Evolutionary conservation across 2,888 invertebrate species (phyloP), one percentile per base, ranked within the genome.

Genomic region (Heliconius cydno): DNA sequence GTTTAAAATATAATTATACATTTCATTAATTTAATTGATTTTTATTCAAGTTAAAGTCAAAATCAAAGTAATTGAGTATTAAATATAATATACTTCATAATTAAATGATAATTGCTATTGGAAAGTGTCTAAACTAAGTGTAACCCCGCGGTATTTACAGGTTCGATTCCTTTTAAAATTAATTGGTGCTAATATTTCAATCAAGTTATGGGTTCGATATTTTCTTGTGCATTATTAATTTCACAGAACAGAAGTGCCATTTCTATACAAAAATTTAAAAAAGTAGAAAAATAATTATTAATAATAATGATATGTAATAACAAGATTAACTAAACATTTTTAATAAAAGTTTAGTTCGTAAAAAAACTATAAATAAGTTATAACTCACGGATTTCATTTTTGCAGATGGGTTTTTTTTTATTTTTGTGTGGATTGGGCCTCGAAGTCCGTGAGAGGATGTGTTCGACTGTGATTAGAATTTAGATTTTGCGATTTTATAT

Each of bases 321-420:
- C 2, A 65, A 15, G 65, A 15, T 28, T 63, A 63, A 34, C 0
- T 0, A 25, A n/a, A 25, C 10, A 25, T 63, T 63, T n/a, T 25
- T 9, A 52, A 52, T 52, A 52, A 22, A 15, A 7, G 19, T 22
- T 52, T 12, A 72, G 12, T 30, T 34, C 3, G 28, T 28, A 38
- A 30, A n/a, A 28, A n/a, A 60, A 30, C 30, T 63, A 63, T 63
- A 34, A 30, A 57, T n/a, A 60, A 60, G 6, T 34, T 83, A 80
- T 46, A 79, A 92, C 92, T 92, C 87, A 92, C 92, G 84, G 88
- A 90, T 90, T 91, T 91, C 92, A 92, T 92, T 85, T 89, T 73
- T 60, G 30, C 34, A 15, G 73, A 34, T 73, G 30, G 28, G 3
- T 30, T 66, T 68, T 68, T 68, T 68, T 70, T 38, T 91, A 28